Conservation (phyloP, 2,113 vertebrate genomes). For the Dicentrarchus labrax region DNA sequence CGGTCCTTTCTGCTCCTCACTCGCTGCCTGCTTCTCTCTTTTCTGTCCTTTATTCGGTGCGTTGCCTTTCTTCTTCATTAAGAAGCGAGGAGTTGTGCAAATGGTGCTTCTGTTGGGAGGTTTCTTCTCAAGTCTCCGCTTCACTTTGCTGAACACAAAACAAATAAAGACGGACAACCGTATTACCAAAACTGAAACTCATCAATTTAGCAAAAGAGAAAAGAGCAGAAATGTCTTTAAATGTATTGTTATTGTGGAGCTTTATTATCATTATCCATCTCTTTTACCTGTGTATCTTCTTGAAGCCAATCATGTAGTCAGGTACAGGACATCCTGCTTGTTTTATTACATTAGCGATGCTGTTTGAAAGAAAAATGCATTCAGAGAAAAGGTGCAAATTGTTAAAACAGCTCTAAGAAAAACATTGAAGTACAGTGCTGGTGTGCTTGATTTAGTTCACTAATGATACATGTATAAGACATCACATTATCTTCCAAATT, state of each 20-base stretch:
- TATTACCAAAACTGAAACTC: neutral
- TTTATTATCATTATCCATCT: neutral
- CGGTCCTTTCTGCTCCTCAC: slow-evolving; percentile 31
- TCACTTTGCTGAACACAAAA: slow-evolving; percentile 88
- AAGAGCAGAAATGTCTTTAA: neutral
- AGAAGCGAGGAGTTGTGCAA: slow-evolving; percentile 90
- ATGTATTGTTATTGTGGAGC: neutral
- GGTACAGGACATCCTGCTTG: slow-evolving; percentile 96
- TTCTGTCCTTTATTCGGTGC: slow-evolving; percentile 18
- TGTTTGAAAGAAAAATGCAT: slow-evolving; percentile 59
- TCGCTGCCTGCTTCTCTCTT: neutral
- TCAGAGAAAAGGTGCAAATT: neutral
- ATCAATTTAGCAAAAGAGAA: neutral
- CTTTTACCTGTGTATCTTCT: slow-evolving; percentile 90
- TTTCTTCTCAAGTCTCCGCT: slow-evolving; percentile 91
- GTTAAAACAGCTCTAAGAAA: neutral
- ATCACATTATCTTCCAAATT: no score
- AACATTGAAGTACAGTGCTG: no score
- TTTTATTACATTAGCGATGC: slow-evolving; percentile 94
- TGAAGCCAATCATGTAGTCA: slow-evolving; percentile 94
- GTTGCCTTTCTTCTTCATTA: slow-evolving; percentile 83
- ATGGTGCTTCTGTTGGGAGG: slow-evolving; percentile 91
- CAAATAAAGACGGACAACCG: neutral
- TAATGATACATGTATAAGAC: no score
- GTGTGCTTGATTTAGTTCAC: no score